Evolutionary conservation across 64 coral and sea anemone species (phyloP).

Genomic region (Catalaphyllia jardinei): DNA sequence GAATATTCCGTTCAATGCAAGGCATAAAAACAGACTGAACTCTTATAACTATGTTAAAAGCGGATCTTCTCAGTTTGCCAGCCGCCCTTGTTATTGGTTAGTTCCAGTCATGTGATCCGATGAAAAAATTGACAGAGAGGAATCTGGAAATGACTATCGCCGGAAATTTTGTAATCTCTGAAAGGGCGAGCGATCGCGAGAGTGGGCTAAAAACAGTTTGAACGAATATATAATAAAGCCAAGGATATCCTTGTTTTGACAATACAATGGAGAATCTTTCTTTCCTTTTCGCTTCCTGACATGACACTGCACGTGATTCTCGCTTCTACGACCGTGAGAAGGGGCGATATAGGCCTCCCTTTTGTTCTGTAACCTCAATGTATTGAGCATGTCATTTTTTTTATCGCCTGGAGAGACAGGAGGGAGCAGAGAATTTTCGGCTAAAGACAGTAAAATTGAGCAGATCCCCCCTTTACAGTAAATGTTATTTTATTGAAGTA

Average conservation of each 20-base stretch:
- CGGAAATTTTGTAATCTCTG: neutral
- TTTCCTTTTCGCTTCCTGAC: no score
- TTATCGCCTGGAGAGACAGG: no score
- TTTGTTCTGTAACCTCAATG: no score
- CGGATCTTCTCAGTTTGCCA: slow-evolving; percentile 7
- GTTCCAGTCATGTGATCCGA: slow-evolving; percentile 38
- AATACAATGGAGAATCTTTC: neutral
- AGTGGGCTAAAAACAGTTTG: neutral
- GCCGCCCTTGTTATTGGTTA: slow-evolving; percentile 46
- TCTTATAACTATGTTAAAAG: slow-evolving; percentile 42
- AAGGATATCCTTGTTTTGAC: neutral
- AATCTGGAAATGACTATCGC: neutral
- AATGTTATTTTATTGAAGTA: no score
- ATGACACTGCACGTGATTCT: no score
- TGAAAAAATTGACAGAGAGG: neutral
- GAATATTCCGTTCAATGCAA: slow-evolving; percentile 13
- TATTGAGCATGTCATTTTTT: no score
- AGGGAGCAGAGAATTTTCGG: no score
- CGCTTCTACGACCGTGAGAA: no score
- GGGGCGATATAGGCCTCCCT: no score
- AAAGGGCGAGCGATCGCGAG: neutral
- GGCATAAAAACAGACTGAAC: slow-evolving; percentile 12
- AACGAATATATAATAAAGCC: neutral
- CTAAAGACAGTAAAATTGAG: no score
- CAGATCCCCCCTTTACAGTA: no score